Evolutionary conservation across 2,888 invertebrate species (phyloP), one percentile per base, ranked within the genome.

Genomic region (Spodoptera exigua): DNA sequence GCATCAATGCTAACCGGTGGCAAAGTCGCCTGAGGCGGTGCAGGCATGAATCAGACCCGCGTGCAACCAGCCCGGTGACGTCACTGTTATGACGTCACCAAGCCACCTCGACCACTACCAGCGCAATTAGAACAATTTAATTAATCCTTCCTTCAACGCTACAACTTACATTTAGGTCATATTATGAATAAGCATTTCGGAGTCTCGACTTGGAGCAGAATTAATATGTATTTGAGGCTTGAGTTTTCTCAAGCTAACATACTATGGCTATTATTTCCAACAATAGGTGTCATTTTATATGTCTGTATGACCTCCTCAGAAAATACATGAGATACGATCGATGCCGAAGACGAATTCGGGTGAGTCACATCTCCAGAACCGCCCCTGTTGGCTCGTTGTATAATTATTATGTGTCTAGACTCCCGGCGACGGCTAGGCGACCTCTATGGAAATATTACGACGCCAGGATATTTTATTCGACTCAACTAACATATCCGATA

Each of bases 371-470:
- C 86, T 86, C 83, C 84, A 88, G 88, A 86, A 88, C 86, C 89
- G 86, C 89, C 89, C 89, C 83, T 84, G 87, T 89, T 90, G 88
- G 90, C 89, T 88, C 87, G 81, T 85, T 86, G 84, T 89, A 89
- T 89, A 90, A 92, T 91, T 89, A 89, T 91, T 87, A 87, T 89
- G 85, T 87, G 93, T 93, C 93, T 93, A 92, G 93, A 92, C 92
- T 85, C 80, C 76, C 77, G 92, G 93, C 93, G 92, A 83, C 92
- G 83, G 83, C 70, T 82, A 81, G 91, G 87, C 92, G 91, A 78
- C 85, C 82, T 74, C 84, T 86, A 84, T 88, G 85, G 84, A 83
- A 88, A 84, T 88, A 85, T 86, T 82, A 85, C 78, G 82, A 79
- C 79, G 79, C 81, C 82, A 81, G 80, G 76, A 79, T 79, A 84